Evolutionary conservation across 1,140 invertebrate species (phyloP).

Genomic region (Hyposmocoma kahamanoa): DNA sequence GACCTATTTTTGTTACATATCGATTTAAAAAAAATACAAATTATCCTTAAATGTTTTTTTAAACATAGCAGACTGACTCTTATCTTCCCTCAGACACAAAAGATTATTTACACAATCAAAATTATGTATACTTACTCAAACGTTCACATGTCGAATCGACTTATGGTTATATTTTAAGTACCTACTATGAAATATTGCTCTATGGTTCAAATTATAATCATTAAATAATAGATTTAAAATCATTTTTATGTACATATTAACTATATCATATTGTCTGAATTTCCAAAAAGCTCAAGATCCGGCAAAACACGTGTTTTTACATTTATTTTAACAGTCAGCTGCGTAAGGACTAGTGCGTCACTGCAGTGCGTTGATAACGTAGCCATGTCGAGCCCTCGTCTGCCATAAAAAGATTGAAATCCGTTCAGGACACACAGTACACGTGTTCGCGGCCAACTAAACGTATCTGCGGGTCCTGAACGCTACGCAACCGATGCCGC

Average conservation of each 20-base stretch:
- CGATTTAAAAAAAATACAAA: no score
- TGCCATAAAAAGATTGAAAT: conserved; percentile 66
- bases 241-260: not conserved
- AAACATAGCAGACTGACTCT: no score
- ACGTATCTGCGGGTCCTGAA: conserved; percentile 42
- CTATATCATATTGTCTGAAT: conserved; percentile 5
- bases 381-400: conserved; percentile 51
- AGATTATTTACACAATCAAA: no score
- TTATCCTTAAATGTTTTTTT: no score
- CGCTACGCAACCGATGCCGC: no score
- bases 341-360: conserved; percentile 51
- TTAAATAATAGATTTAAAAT: not conserved
- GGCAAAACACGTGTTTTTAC: conserved; percentile 60
- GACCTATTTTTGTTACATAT: no score
- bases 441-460: conserved; percentile 55
- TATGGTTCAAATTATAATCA: no score
- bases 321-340: conserved; percentile 63
- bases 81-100: no score
- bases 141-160: no score
- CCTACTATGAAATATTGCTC: no score
- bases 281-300: conserved; percentile 60
- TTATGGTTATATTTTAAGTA: no score
- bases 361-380: conserved; percentile 37
- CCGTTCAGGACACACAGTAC: conserved; percentile 63
- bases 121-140: no score